Base-by-base conservation (phyloP, 2,888 invertebrate species). In the Synergus laeviventris region DNA sequence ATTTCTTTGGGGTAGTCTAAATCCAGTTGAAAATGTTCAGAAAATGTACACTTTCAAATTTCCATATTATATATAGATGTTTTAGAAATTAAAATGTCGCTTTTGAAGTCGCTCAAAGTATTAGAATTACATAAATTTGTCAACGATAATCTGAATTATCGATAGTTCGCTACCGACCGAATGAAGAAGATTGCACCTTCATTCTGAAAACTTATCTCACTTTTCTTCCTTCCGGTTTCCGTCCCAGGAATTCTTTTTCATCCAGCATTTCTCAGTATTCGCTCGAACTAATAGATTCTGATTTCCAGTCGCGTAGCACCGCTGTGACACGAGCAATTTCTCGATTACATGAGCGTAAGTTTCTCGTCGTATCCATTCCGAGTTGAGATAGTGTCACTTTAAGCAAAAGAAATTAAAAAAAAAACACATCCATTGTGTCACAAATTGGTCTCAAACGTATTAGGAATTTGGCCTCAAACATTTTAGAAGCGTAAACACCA, bases 311-410 rank as follows among this genome's bases (percentile, higher is more conserved):
- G 81, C 79, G 78, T 82, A 81, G 76, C 76, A 79, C 74, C 75
- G 79, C 73, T 78, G 79, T 79, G 79, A 82, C 83, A 80, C 78
- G 78, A 81, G 80, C 80, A 82, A 82, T 82, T 84, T 83, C 82
- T 82, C 83, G 80, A 85, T 84, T 83, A 83, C 79, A 76, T 74
- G 60, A 76, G 74, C 76, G 78, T 78, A 81, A 79, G 78, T 79
- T 78, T 78, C 73, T 78, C 78, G 77, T 75, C 79, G 74, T 78
- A 82, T 79, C 81, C 80, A 81, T 81, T 79, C 78, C 73, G 73
- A n/a, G 74, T 75, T 77, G 80, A 66, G 49, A 79, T 79, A 78
- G 78, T 75, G 79, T 80, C 75, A 80, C 78, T 79, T 70, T 75
- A 62, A 75, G 75, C 76, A 74, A 75, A 78, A 76, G 76, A 74